Evolutionary conservation across 2,888 invertebrate genomes (phyloP), one percentile per base, ranked within the genome.

Genomic region (Leptodirus hochenwartii): DNA sequence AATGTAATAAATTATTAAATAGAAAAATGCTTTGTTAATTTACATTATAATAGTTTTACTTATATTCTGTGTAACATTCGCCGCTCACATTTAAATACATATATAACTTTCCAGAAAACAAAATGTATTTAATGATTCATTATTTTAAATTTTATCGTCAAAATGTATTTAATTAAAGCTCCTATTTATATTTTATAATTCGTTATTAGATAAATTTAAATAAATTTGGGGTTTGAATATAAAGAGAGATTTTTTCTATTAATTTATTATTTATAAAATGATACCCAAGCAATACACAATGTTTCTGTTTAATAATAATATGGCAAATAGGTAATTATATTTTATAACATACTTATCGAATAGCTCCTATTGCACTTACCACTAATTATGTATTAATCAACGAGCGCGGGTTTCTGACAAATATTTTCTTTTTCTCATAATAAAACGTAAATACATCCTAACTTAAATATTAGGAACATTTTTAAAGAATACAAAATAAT

Each of bases 261-360:
- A 33, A 30, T 33, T 54, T 54, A 54, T 56, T 54, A 52, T 51
- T 49, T 56, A 55, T 53, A 56, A n/a, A 57, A 57, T 53, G 51
- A 55, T 55, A 53, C 53, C 52, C 51, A 55, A 56, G 54, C 54
- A 53, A 47, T 54, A 54, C 54, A 57, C 53, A 54, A 53, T 49
- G 47, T 50, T 50, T 52, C 50, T 49, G 51, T 49, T 45, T 43
- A 42, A 40, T 42, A 46, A 51, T 52, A 53, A 51, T 56, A 58
- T 58, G 56, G 58, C 56, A 56, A 55, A 53, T 50, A 53, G 49
- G 47, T 49, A 48, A 48, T 48, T 28, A 23, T 33, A 26, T 17
- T 28, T 15, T 20, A 27, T 37, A 37, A 35, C 34, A 32, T 37
- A 34, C 29, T 34, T 30, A 30, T 29, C 28, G 23, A 17, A 25